Evolutionary conservation across 2,113 vertebrate genomes (phyloP), one percentile per base, ranked within the genome.

Genomic region (Dascyllus trimaculatus): DNA sequence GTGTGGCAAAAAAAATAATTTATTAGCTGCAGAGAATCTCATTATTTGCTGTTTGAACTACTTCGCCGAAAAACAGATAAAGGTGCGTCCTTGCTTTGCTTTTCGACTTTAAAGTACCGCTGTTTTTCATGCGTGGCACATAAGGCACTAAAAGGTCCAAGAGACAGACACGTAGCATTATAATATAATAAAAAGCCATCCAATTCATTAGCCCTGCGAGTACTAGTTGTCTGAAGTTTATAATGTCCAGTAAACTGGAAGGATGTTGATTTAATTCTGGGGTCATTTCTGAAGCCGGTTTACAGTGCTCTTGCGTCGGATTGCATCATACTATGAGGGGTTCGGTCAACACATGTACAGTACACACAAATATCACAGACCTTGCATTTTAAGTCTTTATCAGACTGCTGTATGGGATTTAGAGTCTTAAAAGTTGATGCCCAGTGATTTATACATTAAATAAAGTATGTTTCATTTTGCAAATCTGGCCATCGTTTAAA

Each of bases 31-130:
- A 65, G 29, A 69, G 54, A 83, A 64, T 79, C 51, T 82, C n/a
- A 65, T 66, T 72, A 64, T 85, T 59, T 73, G 25, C 68, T 76
- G 40, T 80, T 81, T 72, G 10, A 81, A 68, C 52, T 67, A 19
- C 57, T 56, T 6, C 0, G n/a, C 76, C 63, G 2, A 59, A 71
- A 57, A 75, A 1, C 5, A 57, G 60, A 76, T 73, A 52, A 72
- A 82, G 72, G 66, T 17, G 18, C 68, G 17, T n/a, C 35, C n/a
- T 52, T 48, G 49, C 45, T 11, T n/a, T 65, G 70, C 56, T 84
- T 54, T 66, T 68, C 32, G 64, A 38, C 66, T 84, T 78, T 74
- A 7, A 67, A 78, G 52, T 75, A 54, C 13, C 25, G 11, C 5
- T 22, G 9, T 52, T 49, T 14, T 70, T 74, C 38, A 21, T 67